phyloP scores from a whole-genome alignment of 2,113 vertebrate genomes.

The Indicator indicator region DNA sequence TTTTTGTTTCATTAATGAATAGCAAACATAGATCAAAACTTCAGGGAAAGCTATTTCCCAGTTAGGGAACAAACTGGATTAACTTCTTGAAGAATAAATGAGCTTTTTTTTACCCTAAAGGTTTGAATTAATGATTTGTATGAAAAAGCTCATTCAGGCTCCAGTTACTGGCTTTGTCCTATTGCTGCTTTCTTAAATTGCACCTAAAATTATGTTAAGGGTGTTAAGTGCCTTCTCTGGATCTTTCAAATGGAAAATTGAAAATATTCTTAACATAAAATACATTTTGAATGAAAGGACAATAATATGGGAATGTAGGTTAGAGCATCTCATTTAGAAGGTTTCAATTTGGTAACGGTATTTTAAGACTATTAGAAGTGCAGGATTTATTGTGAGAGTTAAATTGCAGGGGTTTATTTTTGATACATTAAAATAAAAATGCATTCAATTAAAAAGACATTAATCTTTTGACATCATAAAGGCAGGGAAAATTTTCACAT shows the following conservation, averaged over 20 bases:
- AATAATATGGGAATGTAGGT: neutral
- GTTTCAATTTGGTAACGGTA: neutral
- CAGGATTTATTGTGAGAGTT: conserved; percentile 3
- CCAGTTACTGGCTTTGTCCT: conserved; percentile 53
- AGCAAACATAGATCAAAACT: neutral
- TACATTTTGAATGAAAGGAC: neutral
- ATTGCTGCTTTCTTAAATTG: conserved; percentile 22
- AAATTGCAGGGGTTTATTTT: neutral
- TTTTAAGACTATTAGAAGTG: conserved; percentile 29
- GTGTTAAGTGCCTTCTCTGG: neutral
- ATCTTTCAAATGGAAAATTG: conserved; percentile 1
- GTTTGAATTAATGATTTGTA: conserved; percentile 72
- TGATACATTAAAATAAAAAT: neutral
- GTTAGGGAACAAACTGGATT: conserved; percentile 30
- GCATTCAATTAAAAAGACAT: neutral
- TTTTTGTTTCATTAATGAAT: conserved; percentile 39
- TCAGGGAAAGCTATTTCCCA: conserved; percentile 2
- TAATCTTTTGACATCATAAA: neutral
- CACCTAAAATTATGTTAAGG: neutral
- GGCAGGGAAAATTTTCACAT: neutral
- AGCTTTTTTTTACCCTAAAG: conserved; percentile 56
- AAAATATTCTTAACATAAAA: neutral
- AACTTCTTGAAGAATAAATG: conserved; percentile 55
- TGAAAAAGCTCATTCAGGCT: conserved; percentile 15
- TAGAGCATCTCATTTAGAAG: neutral